Base-by-base conservation (phyloP, 1,140 invertebrate genomes). In the Pseudoatta argentina region DNA sequence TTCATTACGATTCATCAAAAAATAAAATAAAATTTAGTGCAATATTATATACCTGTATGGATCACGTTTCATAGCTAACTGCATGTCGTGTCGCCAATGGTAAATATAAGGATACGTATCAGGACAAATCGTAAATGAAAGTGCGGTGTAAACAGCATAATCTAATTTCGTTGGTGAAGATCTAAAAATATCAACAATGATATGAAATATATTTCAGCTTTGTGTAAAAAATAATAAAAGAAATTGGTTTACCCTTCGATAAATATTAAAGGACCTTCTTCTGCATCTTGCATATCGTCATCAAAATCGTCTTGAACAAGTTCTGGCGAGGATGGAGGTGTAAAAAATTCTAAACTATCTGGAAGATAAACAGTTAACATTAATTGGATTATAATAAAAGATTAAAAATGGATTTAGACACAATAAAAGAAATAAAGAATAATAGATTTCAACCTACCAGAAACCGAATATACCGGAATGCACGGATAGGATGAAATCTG, bases 121-220 rank as follows among this genome's bases (percentile, higher is more conserved):
- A 34, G 95, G 91, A 44, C 95, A 94, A 64, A 97, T 94, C 44
- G 73, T 94, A 92, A 83, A 95, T 90, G 48, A 94, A 79, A 98
- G 92, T 7, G 97, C 97, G 90, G 97, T 97, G 82, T 96, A 96
- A 64, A 97, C 97, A 53, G 97, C 96, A 79, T 96, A 94, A 94
- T 98, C 97, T 75, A 96, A 96, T 92, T 97, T 97, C 0, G 96
- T 96, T 77, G 87, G 89, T n/a, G 59, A 24, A 67, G 30, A 44
- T n/a, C 89, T 87, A 67, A 44, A 89, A 79, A 79, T 53, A 81
- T 87, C 24, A 48, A 39, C 10, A 24, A 76, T 51, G 51, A 73
- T 73, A 75, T 75, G 59, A 48, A 48, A 24, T 77, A 63, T 73
- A 75, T 75, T 24, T 75, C 27, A 12, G 10, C 10, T 34, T 75